These are phyloP conservation scores for Neomonachus schauinslandi DNA, from an alignment of 2,113 vertebrate species.

Conservation along the genomic window DNA sequence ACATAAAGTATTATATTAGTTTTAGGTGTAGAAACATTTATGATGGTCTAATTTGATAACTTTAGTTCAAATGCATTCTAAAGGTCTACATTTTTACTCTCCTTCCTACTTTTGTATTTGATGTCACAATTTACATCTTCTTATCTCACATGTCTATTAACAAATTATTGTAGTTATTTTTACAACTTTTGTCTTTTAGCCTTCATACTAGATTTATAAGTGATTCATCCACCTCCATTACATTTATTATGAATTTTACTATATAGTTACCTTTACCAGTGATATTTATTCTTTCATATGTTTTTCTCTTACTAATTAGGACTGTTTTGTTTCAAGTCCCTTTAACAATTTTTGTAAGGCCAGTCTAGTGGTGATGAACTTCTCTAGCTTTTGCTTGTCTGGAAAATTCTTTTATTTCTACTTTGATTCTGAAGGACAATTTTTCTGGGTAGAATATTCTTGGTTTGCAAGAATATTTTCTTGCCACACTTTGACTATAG, in stretches of 20 bases:
- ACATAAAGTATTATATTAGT: neutral
- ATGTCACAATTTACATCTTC: neutral
- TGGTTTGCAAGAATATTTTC: neutral
- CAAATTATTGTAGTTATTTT: neutral
- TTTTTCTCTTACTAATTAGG: neutral
- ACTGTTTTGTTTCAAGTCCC: neutral
- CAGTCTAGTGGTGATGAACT: neutral
- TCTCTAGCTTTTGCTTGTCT: neutral
- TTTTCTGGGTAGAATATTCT: neutral
- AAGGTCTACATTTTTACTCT: neutral
- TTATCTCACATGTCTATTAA: neutral
- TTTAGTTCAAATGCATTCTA: neutral
- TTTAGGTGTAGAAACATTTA: neutral
- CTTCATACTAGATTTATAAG: neutral
- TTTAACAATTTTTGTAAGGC: neutral
- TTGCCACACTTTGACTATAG: neutral
- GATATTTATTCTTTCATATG: neutral
- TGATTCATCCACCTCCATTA: neutral
- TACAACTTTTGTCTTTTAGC: neutral
- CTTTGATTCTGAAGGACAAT: neutral
- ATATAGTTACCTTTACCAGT: neutral
- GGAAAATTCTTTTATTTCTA: neutral
- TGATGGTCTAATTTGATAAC: neutral
- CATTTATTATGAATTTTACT: neutral
- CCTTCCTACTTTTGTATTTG: neutral